These are phyloP conservation scores for Ciconia nigra DNA, from an alignment of 2,797 vertebrate species.

Conservation along the genomic window DNA sequence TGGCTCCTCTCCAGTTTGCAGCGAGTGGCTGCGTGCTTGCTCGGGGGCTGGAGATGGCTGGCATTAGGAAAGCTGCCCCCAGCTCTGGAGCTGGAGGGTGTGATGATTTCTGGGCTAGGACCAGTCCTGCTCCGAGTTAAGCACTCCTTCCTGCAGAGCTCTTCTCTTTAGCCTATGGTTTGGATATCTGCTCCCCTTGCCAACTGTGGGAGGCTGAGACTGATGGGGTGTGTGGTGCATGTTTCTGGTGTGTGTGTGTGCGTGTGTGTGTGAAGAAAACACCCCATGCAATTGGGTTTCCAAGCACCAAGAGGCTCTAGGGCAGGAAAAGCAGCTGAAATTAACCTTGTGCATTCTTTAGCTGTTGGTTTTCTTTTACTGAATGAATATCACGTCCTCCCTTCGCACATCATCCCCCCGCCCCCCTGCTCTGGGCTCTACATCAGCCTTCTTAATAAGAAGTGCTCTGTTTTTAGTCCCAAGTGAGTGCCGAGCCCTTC, in stretches of 20 bases:
- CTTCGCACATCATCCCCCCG: not conserved
- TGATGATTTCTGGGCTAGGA: not conserved
- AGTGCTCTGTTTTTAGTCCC: slow-evolving; percentile 38
- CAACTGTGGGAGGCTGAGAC: not conserved
- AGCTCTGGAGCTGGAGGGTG: not conserved
- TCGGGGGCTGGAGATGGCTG: not conserved
- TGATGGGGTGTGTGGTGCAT: not conserved
- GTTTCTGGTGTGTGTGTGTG: not conserved
- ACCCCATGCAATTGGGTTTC: not conserved
- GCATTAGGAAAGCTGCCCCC: not conserved
- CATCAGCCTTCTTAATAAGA: slow-evolving; percentile 53
- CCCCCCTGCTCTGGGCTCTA: not conserved
- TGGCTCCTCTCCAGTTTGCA: not conserved
- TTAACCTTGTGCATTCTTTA: not conserved
- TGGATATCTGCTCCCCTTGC: not conserved
- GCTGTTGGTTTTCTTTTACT: slow-evolving; percentile 30
- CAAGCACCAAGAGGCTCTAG: not conserved
- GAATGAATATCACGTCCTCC: slow-evolving; percentile 53
- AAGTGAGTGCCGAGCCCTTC: not conserved
- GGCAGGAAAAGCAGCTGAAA: not conserved
- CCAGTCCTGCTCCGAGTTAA: not conserved
- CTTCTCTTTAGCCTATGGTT: not conserved
- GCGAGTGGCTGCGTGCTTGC: not conserved
- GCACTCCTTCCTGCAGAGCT: not conserved
- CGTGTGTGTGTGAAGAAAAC: not conserved